Evolutionary conservation across 2,888 invertebrate species (phyloP).

Genomic region (Isoperla grammatica): DNA sequence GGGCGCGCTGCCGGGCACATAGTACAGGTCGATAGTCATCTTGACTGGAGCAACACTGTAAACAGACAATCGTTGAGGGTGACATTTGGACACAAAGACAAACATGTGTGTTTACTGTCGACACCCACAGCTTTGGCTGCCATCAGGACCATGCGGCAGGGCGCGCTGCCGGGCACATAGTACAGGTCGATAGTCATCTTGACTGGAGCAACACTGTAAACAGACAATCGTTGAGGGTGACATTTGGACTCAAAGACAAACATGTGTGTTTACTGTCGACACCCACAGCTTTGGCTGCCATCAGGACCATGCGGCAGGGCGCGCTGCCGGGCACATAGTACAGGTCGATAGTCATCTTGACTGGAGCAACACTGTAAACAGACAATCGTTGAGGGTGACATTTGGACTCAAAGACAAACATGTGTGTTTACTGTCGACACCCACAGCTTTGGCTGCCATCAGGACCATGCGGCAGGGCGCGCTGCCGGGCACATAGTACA

Average conservation of each 20-base stretch:
- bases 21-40: slow-evolving; percentile 61
- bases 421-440: too few species aligned
- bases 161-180: slow-evolving; percentile 56
- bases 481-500: slow-evolving; percentile 60
- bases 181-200: slow-evolving; percentile 59
- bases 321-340: slow-evolving; percentile 60
- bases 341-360: slow-evolving; percentile 53
- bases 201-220: too few species aligned
- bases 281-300: slow-evolving; percentile 60
- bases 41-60: not conserved
- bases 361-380: not conserved
- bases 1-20: slow-evolving; percentile 57
- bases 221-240: too few species aligned
- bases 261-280: too few species aligned
- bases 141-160: slow-evolving; percentile 60
- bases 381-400: too few species aligned
- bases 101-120: too few species aligned
- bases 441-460: slow-evolving; percentile 59
- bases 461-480: slow-evolving; percentile 61
- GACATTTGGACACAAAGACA: too few species aligned
- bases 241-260: too few species aligned
- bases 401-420: too few species aligned
- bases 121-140: slow-evolving; percentile 60
- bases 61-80: too few species aligned
- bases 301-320: slow-evolving; percentile 59